These are phyloP conservation scores for Philonicus albiceps DNA, from an alignment of 2,888 invertebrate genomes.

Conservation along the genomic window DNA sequence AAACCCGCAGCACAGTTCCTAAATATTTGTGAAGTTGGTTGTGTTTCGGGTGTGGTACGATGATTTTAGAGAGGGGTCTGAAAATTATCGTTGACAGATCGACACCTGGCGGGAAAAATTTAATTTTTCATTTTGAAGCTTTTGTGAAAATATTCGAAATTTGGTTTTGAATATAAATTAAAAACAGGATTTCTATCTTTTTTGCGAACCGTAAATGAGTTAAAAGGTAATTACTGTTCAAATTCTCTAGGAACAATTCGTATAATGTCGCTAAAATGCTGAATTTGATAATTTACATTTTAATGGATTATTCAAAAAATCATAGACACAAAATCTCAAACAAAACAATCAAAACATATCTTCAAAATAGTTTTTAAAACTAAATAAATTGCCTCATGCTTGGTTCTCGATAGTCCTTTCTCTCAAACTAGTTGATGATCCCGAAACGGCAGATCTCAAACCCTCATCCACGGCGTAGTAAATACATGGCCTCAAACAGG, in stretches of 20 bases:
- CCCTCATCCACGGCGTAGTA: slow-evolving; percentile 45
- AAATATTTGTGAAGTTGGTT: background rate
- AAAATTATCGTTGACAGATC: background rate
- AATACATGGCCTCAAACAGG: slow-evolving; percentile 45
- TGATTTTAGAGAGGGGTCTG: background rate
- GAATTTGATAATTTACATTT: background rate
- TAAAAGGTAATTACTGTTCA: no score
- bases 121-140: background rate
- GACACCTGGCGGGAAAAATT: background rate
- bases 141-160: background rate
- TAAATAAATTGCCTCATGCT: background rate
- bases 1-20: background rate
- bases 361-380: background rate
- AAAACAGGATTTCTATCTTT: no score
- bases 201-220: no score
- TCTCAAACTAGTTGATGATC: background rate
- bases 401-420: background rate
- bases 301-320: background rate
- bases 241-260: no score
- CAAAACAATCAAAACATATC: background rate
- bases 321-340: background rate
- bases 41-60: background rate
- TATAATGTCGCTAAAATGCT: no score
- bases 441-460: background rate
- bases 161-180: no score